Evolutionary conservation across 1,140 invertebrate genomes (phyloP).

Genomic region (Drosophila arawakana): DNA sequence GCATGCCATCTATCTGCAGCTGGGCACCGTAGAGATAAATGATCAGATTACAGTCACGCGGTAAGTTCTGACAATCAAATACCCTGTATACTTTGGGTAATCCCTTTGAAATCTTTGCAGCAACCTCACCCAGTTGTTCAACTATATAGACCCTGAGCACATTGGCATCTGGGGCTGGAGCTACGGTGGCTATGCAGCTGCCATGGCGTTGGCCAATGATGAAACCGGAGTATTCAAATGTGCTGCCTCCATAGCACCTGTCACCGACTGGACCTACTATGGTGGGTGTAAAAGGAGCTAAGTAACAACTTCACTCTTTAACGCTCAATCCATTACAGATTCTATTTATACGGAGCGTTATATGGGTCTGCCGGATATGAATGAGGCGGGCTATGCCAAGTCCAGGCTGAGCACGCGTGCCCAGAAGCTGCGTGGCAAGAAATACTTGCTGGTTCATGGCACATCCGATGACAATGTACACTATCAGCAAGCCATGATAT

Average conservation of each 20-base stretch:
- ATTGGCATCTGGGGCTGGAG: slow-evolving; percentile 96
- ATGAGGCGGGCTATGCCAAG: slow-evolving; percentile 90
- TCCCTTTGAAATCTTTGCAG: slow-evolving; percentile 70
- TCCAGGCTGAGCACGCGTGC: slow-evolving; percentile 90
- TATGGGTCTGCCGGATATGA: slow-evolving; percentile 94
- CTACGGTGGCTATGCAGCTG: slow-evolving; percentile 96
- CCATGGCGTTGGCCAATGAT: slow-evolving; percentile 92
- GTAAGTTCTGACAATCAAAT: slow-evolving; percentile 67
- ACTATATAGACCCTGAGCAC: slow-evolving; percentile 89
- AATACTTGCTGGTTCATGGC: slow-evolving; percentile 95
- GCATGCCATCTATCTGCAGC: slow-evolving; percentile 92
- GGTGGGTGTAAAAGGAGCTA: slow-evolving; percentile 85
- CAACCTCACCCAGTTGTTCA: slow-evolving; percentile 86
- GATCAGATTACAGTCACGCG: slow-evolving; percentile 89
- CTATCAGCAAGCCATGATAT: slow-evolving; percentile 96
- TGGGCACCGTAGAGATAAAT: slow-evolving; percentile 94
- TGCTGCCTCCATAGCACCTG: slow-evolving; percentile 97
- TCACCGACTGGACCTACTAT: slow-evolving; percentile 95
- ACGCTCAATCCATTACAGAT: slow-evolving; percentile 88
- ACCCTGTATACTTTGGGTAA: too few relatives aligned
- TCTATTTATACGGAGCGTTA: slow-evolving; percentile 98
- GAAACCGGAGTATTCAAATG: slow-evolving; percentile 91
- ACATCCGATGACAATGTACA: slow-evolving; percentile 98
- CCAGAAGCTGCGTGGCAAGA: slow-evolving; percentile 89
- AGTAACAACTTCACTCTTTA: not conserved